phyloP scores from a whole-genome alignment of 1,140 invertebrate genomes.

The Ips nitidus region DNA sequence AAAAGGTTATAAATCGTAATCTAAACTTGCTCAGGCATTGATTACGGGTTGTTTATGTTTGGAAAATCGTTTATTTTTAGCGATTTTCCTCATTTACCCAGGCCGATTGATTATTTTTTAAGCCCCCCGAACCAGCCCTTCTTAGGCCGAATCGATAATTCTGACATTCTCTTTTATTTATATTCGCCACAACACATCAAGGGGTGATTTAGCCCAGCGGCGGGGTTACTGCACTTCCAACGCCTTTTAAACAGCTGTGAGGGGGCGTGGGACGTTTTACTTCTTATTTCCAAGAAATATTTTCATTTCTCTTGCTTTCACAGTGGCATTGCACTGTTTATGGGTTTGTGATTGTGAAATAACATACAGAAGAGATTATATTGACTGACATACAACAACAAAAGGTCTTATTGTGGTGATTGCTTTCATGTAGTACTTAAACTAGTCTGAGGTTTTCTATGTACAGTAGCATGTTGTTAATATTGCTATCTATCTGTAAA shows the following conservation, averaged over 20 bases:
- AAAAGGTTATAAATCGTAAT: constrained; percentile 11
- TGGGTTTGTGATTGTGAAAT: too few relatives aligned
- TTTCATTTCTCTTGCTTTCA: not conserved
- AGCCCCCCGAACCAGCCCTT: constrained; percentile 17
- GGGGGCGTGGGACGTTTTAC: not conserved
- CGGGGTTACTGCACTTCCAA: constrained; percentile 23
- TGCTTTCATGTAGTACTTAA: too few relatives aligned
- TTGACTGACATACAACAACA: too few relatives aligned
- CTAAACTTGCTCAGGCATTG: not conserved
- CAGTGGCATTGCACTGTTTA: too few relatives aligned
- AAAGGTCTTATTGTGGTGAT: too few relatives aligned
- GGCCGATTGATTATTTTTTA: constrained; percentile 23
- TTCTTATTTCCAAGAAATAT: not conserved
- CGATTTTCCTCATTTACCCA: not conserved
- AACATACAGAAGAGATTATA: too few relatives aligned
- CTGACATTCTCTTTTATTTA: constrained; percentile 43
- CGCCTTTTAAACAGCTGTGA: constrained; percentile 11
- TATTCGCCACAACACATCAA: constrained; percentile 39
- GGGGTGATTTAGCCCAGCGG: constrained; percentile 36
- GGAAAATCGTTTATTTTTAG: constrained; percentile 16
- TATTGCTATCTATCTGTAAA: too few relatives aligned
- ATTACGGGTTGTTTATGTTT: constrained; percentile 19
- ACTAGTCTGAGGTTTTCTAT: too few relatives aligned
- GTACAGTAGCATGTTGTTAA: too few relatives aligned
- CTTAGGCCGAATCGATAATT: constrained; percentile 43